A percentile compares a stretch with the other conserved stretches of the same genome.
Conservation (phyloP, 2,797 vertebrate species). For the Australoheros facetus region DNA sequence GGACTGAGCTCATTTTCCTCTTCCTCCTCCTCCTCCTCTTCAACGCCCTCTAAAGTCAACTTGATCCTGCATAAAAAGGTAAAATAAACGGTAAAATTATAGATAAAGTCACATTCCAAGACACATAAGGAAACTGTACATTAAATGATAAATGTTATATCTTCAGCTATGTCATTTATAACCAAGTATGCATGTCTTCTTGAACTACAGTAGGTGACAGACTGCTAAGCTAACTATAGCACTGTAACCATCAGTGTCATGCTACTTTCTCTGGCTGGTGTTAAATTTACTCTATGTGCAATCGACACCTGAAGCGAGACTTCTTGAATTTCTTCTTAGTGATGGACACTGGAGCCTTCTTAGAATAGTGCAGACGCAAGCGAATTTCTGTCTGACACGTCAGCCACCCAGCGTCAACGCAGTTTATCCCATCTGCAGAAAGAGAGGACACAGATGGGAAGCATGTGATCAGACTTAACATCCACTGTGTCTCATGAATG, state of each 20-base stretch:
- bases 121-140: neutral
- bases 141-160: neutral
- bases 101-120: neutral
- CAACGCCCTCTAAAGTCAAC: slow-evolving; percentile 89
- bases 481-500: neutral
- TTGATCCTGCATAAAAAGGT: slow-evolving; percentile 83
- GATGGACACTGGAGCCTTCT: slow-evolving; percentile 91
- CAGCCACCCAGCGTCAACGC: slow-evolving; percentile 94
- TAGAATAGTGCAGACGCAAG: slow-evolving; percentile 93
- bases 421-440: slow-evolving; percentile 84
- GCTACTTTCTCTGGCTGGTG: slow-evolving; percentile 35
- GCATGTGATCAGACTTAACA: neutral
- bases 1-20: slow-evolving; percentile 81
- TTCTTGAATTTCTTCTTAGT: slow-evolving; percentile 98
- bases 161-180: neutral
- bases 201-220: slow-evolving; percentile 6
- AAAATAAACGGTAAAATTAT: neutral
- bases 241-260: neutral
- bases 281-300: slow-evolving; percentile 6
- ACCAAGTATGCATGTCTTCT: neutral
- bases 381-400: slow-evolving; percentile 97
- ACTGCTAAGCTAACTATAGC: neutral
- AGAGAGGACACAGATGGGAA: slow-evolving; percentile 3
- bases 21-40: slow-evolving; percentile 84
- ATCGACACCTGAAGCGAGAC: slow-evolving; percentile 92